Base-by-base conservation (phyloP, 30 jellyfish, hydroid and myxozoan species). In the Catostylus mosaicus region DNA sequence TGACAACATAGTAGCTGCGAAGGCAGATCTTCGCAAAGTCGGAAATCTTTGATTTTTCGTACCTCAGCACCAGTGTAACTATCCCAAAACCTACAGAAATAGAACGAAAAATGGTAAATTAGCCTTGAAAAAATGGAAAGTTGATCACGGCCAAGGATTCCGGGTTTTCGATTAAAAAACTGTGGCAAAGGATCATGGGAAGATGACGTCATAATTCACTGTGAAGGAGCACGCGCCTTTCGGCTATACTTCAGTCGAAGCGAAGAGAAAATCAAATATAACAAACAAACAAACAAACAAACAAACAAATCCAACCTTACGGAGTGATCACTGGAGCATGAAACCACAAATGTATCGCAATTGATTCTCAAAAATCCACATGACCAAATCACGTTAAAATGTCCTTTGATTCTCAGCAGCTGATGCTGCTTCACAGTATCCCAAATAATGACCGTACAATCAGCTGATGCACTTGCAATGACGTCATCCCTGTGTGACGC, bases 291-390 rank as follows among this genome's bases (percentile, higher is more conserved):
- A n/a, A n/a, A n/a, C n/a, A n/a, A n/a, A n/a, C n/a, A n/a, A n/a
- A 54, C 3, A 24, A 32, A 59, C 23, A 2, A 23, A 24, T 7
- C 67, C 22, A 27, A 82, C 92, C 82, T 67, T 9, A 82, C 2
- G 33, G 85, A 47, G 72, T 82, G 92, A 68, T 82, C 92, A 52
- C 92, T 82, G 59, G 92, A 82, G 47, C 85, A 67, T 37, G 92
- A 82, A 26, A 82, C 27, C 64, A 82, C 8, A 32, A 67, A 16
- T 22, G 30, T 22, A 0, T 27, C 56, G 18, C 30, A 10, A 24
- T 47, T 57, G 23, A 59, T 20, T 60, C 60, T 50, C 59, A 82
- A 45, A 57, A 82, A 82, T 12, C 80, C 73, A 60, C 92, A 67
- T 6, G 85, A 64, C 92, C 92, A 82, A 22, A 82, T 60, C 36